Evolutionary conservation across 1,140 invertebrate genomes (phyloP).

Genomic region (Ceratitis capitata): DNA sequence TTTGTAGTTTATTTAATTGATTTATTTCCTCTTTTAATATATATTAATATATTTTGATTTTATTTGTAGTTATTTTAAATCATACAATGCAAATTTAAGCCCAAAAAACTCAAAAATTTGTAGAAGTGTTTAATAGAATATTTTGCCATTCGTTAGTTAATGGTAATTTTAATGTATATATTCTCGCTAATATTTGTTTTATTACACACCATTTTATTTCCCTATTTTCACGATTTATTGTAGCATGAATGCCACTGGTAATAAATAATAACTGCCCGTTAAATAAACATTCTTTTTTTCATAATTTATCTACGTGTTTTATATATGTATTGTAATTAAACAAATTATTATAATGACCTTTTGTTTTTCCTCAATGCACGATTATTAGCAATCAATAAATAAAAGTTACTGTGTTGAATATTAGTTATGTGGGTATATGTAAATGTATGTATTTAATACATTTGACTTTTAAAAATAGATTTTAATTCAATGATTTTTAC

Average conservation of each 20-base stretch:
- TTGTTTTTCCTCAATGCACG: slow-evolving; percentile 11
- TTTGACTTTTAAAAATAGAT: too few relatives aligned
- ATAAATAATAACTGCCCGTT: background rate
- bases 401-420: too few relatives aligned
- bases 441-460: background rate
- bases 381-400: slow-evolving; percentile 7
- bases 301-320: background rate
- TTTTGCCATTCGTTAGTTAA: background rate
- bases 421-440: too few relatives aligned
- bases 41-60: too few relatives aligned
- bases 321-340: background rate
- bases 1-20: too few relatives aligned
- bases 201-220: background rate
- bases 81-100: background rate
- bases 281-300: background rate
- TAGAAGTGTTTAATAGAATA: background rate
- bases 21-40: too few relatives aligned
- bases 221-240: background rate
- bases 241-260: slow-evolving; percentile 4
- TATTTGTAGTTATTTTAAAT: too few relatives aligned
- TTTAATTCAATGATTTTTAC: too few relatives aligned
- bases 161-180: background rate
- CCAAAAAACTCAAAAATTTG: too few relatives aligned
- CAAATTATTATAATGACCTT: background rate
- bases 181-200: background rate